phyloP scores from a whole-genome alignment of 2,113 vertebrate species.

The Isurus oxyrinchus region DNA sequence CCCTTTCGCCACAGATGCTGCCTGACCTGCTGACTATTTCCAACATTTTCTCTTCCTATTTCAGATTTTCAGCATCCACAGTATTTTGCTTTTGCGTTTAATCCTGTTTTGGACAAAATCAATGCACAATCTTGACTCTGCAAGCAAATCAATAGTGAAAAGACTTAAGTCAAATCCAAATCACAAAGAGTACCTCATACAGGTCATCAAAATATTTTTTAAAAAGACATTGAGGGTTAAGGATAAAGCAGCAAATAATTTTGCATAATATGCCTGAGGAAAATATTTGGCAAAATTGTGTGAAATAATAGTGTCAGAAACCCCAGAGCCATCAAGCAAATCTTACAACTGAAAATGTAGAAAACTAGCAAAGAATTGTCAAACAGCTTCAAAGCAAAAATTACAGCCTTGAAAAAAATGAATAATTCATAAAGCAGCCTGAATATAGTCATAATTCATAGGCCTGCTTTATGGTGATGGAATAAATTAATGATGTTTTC shows the following conservation, averaged over 20 bases:
- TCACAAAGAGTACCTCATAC: neutral
- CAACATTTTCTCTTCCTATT: no score
- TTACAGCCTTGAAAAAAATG: neutral
- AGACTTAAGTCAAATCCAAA: neutral
- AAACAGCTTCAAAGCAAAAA: neutral
- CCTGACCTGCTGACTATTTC: no score
- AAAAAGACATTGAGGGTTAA: neutral
- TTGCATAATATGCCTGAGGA: neutral
- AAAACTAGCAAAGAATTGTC: neutral
- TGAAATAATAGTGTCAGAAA: neutral
- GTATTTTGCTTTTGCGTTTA: neutral
- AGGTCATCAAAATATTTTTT: neutral
- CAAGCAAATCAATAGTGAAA: neutral
- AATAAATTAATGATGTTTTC: neutral
- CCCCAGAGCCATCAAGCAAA: neutral
- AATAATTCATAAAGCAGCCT: neutral
- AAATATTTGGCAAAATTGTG: neutral
- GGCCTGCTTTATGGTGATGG: neutral
- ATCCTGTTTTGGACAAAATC: neutral
- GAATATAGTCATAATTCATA: neutral
- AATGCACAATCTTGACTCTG: neutral
- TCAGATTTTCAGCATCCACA: no score
- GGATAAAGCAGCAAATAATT: slow-evolving; percentile 6
- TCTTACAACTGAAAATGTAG: neutral
- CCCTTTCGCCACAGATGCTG: no score